Conservation (phyloP, 2,888 invertebrate genomes). For the Cyaniris semiargus region DNA sequence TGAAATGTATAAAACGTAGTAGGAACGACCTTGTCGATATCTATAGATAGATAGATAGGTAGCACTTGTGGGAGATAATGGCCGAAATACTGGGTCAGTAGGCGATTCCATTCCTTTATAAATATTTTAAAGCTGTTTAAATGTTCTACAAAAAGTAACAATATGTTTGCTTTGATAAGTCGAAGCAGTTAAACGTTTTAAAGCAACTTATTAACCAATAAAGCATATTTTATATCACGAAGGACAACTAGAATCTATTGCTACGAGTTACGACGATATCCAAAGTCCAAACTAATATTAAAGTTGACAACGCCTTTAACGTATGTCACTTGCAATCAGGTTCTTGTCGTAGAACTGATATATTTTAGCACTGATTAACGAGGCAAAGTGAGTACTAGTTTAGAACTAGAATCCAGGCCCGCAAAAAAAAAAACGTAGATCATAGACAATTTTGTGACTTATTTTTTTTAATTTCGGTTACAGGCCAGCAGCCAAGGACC, state of each 20-base stretch:
- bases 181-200: background rate
- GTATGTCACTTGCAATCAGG: slow-evolving; percentile 5
- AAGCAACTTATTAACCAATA: background rate
- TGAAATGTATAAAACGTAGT: slow-evolving; percentile 50
- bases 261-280: background rate
- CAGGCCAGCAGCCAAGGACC: background rate
- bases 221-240: slow-evolving; percentile 12
- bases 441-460: background rate
- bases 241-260: slow-evolving; percentile 3
- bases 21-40: slow-evolving; percentile 64
- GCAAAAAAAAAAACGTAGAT: background rate
- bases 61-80: slow-evolving; percentile 46
- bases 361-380: background rate
- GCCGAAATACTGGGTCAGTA: slow-evolving; percentile 44
- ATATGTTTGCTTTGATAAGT: background rate
- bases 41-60: slow-evolving; percentile 55
- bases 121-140: background rate
- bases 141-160: background rate
- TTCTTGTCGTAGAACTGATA: background rate
- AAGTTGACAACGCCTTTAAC: background rate
- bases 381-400: background rate
- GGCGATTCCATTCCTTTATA: slow-evolving; percentile 40
- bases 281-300: slow-evolving; percentile 18
- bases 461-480: background rate
- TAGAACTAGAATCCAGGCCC: background rate